Conservation (phyloP, 1,140 invertebrate genomes). For the Ericerus pela region DNA sequence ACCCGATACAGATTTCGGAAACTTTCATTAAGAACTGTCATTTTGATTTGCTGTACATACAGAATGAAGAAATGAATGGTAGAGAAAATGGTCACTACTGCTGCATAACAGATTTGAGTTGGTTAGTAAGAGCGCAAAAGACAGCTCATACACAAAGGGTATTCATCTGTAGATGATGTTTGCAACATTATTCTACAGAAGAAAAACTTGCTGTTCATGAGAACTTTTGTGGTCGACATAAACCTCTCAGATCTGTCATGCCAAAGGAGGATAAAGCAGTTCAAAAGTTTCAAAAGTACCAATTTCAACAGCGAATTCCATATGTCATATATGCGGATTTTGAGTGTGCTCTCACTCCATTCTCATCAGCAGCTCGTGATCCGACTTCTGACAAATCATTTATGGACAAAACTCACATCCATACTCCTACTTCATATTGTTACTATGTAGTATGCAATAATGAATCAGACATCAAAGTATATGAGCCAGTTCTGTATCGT, state of each 20-base stretch:
- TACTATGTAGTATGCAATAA: background rate
- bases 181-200: background rate
- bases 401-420: background rate
- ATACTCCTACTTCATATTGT: background rate
- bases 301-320: background rate
- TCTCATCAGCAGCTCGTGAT: background rate
- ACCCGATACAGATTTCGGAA: background rate
- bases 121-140: background rate
- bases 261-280: background rate
- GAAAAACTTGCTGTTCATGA: background rate
- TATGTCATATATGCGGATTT: slow-evolving; percentile 11
- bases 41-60: background rate
- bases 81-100: slow-evolving; percentile 1
- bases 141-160: background rate
- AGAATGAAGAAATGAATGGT: background rate
- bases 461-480: too few relatives aligned
- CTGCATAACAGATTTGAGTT: background rate
- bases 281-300: background rate
- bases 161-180: background rate
- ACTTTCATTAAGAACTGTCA: background rate
- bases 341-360: background rate
- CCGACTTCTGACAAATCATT: background rate
- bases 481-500: background rate
- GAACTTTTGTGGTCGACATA: background rate
- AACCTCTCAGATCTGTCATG: background rate